These are phyloP conservation scores for Microcebus jonahi DNA, from an alignment of 2,113 vertebrate genomes.

Conservation along the genomic window DNA sequence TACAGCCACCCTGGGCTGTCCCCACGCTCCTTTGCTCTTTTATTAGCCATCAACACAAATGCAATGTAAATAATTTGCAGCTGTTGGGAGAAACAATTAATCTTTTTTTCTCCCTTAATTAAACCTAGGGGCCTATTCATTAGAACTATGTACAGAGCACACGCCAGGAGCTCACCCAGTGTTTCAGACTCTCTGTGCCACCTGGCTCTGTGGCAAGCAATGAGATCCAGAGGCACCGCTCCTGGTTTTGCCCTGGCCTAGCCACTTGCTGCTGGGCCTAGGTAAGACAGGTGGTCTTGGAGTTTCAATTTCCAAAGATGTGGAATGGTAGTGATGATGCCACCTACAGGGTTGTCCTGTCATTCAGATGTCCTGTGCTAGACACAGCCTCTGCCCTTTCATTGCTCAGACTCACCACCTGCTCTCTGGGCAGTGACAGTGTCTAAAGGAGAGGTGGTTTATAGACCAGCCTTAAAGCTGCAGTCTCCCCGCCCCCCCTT, in stretches of 20 bases:
- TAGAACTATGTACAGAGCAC: constrained; percentile 46
- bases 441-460: background rate
- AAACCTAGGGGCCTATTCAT: constrained; percentile 63
- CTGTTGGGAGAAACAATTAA: constrained; percentile 65
- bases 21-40: constrained; percentile 46
- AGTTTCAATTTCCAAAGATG: background rate
- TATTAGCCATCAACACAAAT: constrained; percentile 61
- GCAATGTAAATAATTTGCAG: constrained; percentile 74
- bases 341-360: no score
- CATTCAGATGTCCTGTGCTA: background rate
- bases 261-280: background rate
- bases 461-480: background rate
- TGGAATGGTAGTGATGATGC: background rate
- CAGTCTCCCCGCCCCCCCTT: background rate
- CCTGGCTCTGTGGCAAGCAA: background rate
- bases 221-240: background rate
- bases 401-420: background rate
- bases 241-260: background rate
- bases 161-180: background rate
- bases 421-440: background rate
- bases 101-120: constrained; percentile 66
- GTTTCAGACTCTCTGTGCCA: background rate
- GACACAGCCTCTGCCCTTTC: background rate
- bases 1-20: background rate
- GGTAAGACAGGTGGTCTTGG: background rate